Evolutionary conservation across 2,888 invertebrate species (phyloP), one percentile per base, ranked within the genome.

Genomic region (Epinotia ramella): DNA sequence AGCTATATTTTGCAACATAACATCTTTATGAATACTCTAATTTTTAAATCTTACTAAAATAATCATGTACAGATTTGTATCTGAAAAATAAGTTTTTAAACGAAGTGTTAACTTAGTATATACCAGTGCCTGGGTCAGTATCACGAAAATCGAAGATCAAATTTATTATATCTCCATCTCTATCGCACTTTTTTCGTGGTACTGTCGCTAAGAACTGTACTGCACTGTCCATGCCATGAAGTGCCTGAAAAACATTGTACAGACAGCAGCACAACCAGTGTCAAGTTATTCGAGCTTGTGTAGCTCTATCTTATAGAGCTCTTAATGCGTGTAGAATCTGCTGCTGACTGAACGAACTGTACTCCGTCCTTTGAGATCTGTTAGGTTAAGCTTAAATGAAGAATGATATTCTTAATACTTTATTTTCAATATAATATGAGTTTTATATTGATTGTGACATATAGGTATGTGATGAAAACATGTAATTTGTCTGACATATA

Each of bases 311-410:
- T 57, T 20, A 57, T 20, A 24, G 18, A 57, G 12, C 20, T 12
- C 20, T 57, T 20, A 18, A 18, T 18, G 18, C 20, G 33, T 66
- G 53, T 66, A 53, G 33, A 66, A 66, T 66, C n/a, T 66, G 66
- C 16, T 53, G 53, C 53, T 28, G 53, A 53, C 66, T 66, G 66
- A 63, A 66, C 20, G 44, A 24, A 63, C 44, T 68, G 46, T 60
- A 71, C 44, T 76, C 76, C 72, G 76, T 76, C 76, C 76, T 20
- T 57, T 56, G 24, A 76, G 76, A 72, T 76, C 76, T 76, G 76
- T 67, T 76, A 76, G 71, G 16, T 44, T 76, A 76, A 76, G 76
- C 11, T 63, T 76, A 71, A 44, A 65, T 66, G 44, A 67, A 64
- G 46, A 11, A 56, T 56, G 53, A 49, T 70, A 64, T 20, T 70